phyloP scores from a whole-genome alignment of 1,140 invertebrate genomes.

The Theocolax elegans region DNA sequence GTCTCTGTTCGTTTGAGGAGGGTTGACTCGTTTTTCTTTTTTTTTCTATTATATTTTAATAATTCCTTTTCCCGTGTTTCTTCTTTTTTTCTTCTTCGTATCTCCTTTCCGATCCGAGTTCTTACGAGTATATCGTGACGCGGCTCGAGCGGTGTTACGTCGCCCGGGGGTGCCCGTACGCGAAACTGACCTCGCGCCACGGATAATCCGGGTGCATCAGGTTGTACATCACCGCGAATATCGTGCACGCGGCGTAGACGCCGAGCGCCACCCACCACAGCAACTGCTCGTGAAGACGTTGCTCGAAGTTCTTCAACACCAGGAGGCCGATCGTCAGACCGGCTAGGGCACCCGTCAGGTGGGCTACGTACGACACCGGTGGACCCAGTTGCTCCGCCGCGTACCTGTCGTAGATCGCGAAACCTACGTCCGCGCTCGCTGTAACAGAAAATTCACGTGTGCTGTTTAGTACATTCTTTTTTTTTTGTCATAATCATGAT shows the following conservation, averaged over 20 bases:
- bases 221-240: slow-evolving; percentile 94
- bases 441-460: slow-evolving; percentile 63
- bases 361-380: slow-evolving; percentile 90
- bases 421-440: slow-evolving; percentile 94
- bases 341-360: slow-evolving; percentile 81
- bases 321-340: slow-evolving; percentile 77
- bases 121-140: too few species aligned
- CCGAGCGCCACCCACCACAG: slow-evolving; percentile 96
- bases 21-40: neutral
- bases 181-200: slow-evolving; percentile 65
- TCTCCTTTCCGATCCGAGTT: neutral
- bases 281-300: slow-evolving; percentile 91
- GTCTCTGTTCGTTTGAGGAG: too few species aligned
- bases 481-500: too few species aligned
- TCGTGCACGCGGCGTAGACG: slow-evolving; percentile 89
- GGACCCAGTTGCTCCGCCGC: slow-evolving; percentile 73
- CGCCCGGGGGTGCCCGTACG: slow-evolving; percentile 58
- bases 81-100: neutral
- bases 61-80: neutral
- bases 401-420: slow-evolving; percentile 93
- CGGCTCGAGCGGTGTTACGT: too few species aligned
- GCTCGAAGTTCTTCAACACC: slow-evolving; percentile 97
- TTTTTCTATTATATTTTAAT: neutral
- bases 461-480: too few species aligned
- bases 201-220: slow-evolving; percentile 77